Percentiles rank a stretch among this genome's conserved stretches.
Conservation (phyloP, 2,888 invertebrate species). For the Xestoiulus laeticollis region DNA sequence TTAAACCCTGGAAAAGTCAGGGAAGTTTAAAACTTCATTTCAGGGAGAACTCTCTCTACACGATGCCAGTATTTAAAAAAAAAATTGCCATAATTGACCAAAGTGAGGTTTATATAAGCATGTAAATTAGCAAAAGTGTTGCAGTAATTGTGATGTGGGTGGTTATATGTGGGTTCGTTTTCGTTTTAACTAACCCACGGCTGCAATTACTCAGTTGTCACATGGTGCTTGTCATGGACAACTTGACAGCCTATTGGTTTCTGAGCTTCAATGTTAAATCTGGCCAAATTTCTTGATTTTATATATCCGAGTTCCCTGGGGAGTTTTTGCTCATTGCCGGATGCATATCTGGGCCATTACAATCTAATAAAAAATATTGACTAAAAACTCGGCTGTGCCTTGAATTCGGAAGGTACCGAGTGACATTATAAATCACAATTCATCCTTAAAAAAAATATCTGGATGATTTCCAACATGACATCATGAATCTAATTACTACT, state of each 20-base stretch:
- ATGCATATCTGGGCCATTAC: neutral
- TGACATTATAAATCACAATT: neutral
- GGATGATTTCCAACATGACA: neutral
- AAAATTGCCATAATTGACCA: too few relatives aligned
- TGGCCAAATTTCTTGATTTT: neutral
- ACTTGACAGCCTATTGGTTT: slow-evolving; percentile 4
- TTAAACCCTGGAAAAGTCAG: too few relatives aligned
- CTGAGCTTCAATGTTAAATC: neutral
- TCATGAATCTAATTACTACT: neutral
- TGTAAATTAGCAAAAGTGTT: too few relatives aligned
- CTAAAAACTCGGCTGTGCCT: neutral
- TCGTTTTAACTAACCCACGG: neutral
- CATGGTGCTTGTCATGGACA: neutral
- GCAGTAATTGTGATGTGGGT: neutral
- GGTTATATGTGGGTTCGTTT: slow-evolving; percentile 3
- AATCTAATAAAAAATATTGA: neutral
- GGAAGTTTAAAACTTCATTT: too few relatives aligned
- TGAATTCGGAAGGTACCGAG: too few relatives aligned
- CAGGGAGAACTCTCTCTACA: too few relatives aligned
- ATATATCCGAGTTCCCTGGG: neutral
- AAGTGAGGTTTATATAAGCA: too few relatives aligned
- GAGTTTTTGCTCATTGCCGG: neutral
- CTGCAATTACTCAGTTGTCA: neutral
- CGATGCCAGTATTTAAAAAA: too few relatives aligned
- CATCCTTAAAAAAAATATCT: neutral